Conservation (phyloP, 2,113 vertebrate species). For the Pagrus major region DNA sequence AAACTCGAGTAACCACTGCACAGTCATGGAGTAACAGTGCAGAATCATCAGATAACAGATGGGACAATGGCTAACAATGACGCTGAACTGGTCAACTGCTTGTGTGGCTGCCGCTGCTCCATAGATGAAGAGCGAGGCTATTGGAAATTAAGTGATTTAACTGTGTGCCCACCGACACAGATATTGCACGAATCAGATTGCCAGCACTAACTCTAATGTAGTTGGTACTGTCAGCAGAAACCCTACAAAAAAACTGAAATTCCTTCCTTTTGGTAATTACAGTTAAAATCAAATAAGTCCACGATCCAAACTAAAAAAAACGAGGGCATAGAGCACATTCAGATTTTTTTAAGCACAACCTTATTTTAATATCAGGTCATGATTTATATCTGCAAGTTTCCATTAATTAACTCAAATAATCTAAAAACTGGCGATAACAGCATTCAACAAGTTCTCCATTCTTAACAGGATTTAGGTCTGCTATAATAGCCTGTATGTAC, state of each 20-base stretch:
- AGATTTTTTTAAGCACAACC: not conserved
- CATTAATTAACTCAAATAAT: conserved; percentile 50
- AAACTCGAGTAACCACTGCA: not conserved
- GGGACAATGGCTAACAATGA: not conserved
- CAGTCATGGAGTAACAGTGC: too few relatives aligned
- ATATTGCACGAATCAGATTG: not conserved
- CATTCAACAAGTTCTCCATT: conserved; percentile 50
- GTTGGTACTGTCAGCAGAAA: not conserved
- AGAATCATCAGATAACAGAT: not conserved
- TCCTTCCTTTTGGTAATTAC: not conserved
- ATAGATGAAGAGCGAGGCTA: not conserved
- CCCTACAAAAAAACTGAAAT: too few relatives aligned
- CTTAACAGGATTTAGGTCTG: conserved; percentile 48
- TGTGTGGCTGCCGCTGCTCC: too few relatives aligned
- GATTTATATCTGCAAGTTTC: not conserved
- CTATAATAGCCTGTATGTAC: conserved; percentile 48
- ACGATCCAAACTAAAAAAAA: not conserved
- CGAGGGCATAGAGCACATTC: too few relatives aligned
- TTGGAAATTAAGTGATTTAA: not conserved
- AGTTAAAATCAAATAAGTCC: not conserved
- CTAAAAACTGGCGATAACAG: not conserved
- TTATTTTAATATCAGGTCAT: not conserved
- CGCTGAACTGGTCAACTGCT: not conserved
- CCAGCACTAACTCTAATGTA: too few relatives aligned
- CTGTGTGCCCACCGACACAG: not conserved